Conservation (phyloP, 2,113 vertebrate genomes). For the Myrmecophaga tridactyla region DNA sequence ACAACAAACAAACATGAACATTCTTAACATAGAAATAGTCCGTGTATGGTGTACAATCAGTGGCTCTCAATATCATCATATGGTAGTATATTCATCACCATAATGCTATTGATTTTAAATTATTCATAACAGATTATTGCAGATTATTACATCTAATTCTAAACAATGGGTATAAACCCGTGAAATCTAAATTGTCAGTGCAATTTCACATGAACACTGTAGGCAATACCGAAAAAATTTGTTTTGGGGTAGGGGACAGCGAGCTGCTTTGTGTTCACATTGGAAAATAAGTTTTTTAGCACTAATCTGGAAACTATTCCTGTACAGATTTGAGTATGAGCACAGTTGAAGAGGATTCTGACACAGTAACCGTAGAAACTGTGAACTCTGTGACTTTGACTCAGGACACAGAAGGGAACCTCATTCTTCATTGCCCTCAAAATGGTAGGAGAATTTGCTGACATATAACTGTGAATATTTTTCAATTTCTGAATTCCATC, state of each 20-base stretch:
- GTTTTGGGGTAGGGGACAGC: background rate
- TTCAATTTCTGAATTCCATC: background rate
- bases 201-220: background rate
- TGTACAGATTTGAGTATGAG: conserved; percentile 92
- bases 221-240: background rate
- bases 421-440: conserved; percentile 94
- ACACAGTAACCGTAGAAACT: conserved; percentile 89
- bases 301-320: conserved; percentile 70
- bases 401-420: conserved; percentile 94
- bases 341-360: conserved; percentile 91
- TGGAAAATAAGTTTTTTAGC: conserved; percentile 23
- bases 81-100: no score
- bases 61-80: no score
- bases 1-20: no score
- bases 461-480: background rate
- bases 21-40: no score
- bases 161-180: background rate
- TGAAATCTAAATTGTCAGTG: conserved; percentile 20
- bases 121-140: conserved; percentile 22
- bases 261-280: background rate
- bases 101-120: background rate
- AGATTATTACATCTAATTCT: background rate
- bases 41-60: no score
- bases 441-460: conserved; percentile 83
- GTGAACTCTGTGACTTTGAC: conserved; percentile 94